phyloP scores from a whole-genome alignment of 2,113 vertebrate species.

The Abramis brama region DNA sequence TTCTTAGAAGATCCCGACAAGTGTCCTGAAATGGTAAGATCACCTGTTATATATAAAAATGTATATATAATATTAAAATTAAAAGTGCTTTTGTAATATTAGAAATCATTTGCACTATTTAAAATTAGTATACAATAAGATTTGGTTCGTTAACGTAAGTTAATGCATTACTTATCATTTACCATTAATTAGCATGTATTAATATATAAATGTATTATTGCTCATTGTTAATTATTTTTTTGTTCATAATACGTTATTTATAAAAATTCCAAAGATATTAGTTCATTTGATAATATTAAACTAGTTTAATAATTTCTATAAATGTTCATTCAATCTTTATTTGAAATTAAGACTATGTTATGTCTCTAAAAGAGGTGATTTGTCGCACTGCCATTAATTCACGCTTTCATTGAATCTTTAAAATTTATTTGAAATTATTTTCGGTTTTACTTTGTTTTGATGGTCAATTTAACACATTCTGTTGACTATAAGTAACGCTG shows the following conservation, averaged over 20 bases:
- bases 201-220: too few species aligned
- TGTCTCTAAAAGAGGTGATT: neutral
- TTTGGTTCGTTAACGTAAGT: neutral
- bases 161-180: neutral
- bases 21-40: conserved; percentile 43
- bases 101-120: neutral
- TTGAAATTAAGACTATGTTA: neutral
- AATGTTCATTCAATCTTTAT: neutral
- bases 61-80: too few species aligned
- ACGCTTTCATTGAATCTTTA: neutral
- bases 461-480: too few species aligned
- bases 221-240: neutral
- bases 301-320: neutral
- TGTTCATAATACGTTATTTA: neutral
- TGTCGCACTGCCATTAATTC: neutral
- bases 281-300: neutral
- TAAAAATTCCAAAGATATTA: neutral
- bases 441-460: too few species aligned
- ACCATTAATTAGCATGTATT: neutral
- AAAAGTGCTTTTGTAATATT: neutral
- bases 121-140: neutral
- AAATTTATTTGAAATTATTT: neutral
- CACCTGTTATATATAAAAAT: too few species aligned
- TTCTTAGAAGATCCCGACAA: neutral
- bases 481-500: too few species aligned